Conservation (phyloP, 2,113 vertebrate species). For the Oryzias melastigma region DNA sequence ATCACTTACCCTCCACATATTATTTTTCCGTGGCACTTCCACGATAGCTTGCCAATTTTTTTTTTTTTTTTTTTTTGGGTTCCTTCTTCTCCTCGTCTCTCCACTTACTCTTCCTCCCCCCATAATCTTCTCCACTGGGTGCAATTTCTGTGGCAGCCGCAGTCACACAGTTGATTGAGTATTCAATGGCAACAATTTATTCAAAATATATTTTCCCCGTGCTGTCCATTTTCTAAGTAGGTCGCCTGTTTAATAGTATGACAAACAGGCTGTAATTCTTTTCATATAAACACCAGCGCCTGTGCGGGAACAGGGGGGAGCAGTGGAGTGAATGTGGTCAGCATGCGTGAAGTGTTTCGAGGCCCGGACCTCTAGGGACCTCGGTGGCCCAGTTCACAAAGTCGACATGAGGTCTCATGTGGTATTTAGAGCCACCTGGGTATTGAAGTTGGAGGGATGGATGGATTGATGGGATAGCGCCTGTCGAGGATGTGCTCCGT, state of each 20-base stretch:
- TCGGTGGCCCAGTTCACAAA: slow-evolving; percentile 40
- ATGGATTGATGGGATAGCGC: slow-evolving; percentile 7
- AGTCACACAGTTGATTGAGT: slow-evolving; percentile 57
- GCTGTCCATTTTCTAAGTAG: slow-evolving; percentile 52
- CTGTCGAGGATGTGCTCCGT: slow-evolving; percentile 7
- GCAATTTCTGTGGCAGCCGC: slow-evolving; percentile 45
- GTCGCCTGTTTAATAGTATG: slow-evolving; percentile 39
- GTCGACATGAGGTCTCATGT: slow-evolving; percentile 55
- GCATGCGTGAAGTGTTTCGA: slow-evolving; percentile 10
- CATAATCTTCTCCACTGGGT: slow-evolving; percentile 43
- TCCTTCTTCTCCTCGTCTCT: slow-evolving; percentile 4
- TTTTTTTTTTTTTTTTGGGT: slow-evolving; percentile 11
- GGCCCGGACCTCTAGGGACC: slow-evolving; percentile 36
- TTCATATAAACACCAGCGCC: slow-evolving; percentile 28
- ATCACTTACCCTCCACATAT: slow-evolving; percentile 65
- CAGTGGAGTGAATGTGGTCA: slow-evolving; percentile 21
- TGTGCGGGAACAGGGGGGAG: slow-evolving; percentile 23
- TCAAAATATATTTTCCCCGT: slow-evolving; percentile 37
- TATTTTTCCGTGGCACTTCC: slow-evolving; percentile 47
- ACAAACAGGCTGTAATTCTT: slow-evolving; percentile 22
- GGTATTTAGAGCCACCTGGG: slow-evolving; percentile 48
- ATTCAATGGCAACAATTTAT: slow-evolving; percentile 47
- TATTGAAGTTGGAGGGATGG: slow-evolving; percentile 21
- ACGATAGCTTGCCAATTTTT: slow-evolving; percentile 33
- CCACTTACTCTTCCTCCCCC: neutral